A percentile compares a stretch with the other conserved stretches of the same genome.
These are phyloP conservation scores for Pogoniulus pusillus DNA, from an alignment of 2,797 vertebrate genomes.

Conservation along the genomic window DNA sequence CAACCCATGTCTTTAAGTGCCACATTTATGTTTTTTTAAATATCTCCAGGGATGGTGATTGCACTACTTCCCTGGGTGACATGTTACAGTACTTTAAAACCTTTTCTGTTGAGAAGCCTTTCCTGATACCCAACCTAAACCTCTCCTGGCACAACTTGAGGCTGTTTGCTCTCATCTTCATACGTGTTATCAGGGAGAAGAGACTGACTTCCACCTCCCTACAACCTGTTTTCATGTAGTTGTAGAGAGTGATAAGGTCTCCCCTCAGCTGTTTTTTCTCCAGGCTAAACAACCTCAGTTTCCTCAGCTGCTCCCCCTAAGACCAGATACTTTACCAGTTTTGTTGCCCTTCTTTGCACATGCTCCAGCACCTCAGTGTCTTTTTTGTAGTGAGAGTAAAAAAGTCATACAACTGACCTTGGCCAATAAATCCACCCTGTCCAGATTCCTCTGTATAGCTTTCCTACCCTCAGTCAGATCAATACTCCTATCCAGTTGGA, in stretches of 20 bases:
- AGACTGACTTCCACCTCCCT: fast-evolving
- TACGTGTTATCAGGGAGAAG: fast-evolving
- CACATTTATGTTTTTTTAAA: background rate
- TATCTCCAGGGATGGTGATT: background rate
- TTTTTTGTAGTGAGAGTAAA: background rate
- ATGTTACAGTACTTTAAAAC: background rate
- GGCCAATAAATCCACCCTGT: no score
- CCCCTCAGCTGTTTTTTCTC: background rate
- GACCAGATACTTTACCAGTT: background rate
- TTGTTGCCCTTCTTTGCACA: fast-evolving
- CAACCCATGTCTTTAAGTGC: background rate
- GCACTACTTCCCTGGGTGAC: background rate
- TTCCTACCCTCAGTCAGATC: no score
- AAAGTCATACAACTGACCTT: no score
- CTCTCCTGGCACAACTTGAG: background rate
- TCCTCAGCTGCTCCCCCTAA: background rate
- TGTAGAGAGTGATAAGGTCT: fast-evolving
- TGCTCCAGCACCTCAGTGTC: fast-evolving
- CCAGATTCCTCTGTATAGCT: no score
- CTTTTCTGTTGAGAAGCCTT: background rate
- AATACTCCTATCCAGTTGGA: no score
- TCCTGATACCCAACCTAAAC: background rate
- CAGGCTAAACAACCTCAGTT: background rate
- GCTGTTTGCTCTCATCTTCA: background rate
- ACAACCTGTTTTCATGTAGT: fast-evolving